phyloP scores from a whole-genome alignment of 1,140 invertebrate species.

The Hylaeus anthracinus region DNA sequence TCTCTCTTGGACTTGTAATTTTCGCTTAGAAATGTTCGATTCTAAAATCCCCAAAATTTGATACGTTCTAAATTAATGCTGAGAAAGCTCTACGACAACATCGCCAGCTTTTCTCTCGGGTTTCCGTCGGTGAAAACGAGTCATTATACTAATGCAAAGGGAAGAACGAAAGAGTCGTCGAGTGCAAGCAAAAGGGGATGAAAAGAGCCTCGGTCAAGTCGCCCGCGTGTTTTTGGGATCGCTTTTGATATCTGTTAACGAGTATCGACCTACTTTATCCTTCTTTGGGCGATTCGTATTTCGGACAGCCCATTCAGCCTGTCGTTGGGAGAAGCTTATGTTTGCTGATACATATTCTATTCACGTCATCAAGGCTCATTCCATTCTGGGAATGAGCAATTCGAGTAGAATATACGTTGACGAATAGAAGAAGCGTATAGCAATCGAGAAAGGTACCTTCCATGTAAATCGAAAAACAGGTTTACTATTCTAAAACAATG shows the following conservation, averaged over 20 bases:
- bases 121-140: neutral
- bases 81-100: too few relatives aligned
- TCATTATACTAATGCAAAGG: conserved; percentile 32
- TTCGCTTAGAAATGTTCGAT: too few relatives aligned
- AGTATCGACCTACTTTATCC: neutral
- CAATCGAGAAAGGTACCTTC: too few relatives aligned
- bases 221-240: too few relatives aligned
- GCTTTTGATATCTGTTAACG: neutral
- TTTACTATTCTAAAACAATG: too few relatives aligned
- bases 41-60: too few relatives aligned
- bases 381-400: neutral
- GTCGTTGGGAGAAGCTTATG: neutral
- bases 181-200: neutral
- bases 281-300: neutral
- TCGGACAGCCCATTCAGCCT: conserved; percentile 9
- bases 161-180: neutral
- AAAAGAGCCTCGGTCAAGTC: neutral
- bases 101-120: neutral
- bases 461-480: too few relatives aligned
- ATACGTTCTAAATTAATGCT: too few relatives aligned
- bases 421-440: too few relatives aligned
- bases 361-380: neutral
- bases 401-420: too few relatives aligned
- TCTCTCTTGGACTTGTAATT: too few relatives aligned
- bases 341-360: conserved; percentile 13